These are phyloP conservation scores for Gila robusta DNA, from an alignment of 2,797 vertebrate species.

Conservation along the genomic window DNA sequence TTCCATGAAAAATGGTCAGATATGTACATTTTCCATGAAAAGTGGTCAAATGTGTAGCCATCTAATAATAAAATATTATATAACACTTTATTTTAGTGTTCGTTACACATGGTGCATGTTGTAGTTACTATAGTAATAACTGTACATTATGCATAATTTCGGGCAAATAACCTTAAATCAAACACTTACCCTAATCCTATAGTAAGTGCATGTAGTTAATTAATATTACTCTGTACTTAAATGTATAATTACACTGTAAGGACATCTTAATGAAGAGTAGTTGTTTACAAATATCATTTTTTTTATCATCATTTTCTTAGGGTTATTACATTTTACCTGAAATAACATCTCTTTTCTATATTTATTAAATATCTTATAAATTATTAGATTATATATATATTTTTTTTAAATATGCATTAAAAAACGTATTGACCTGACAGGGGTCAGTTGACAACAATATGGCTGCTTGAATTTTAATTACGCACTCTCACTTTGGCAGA, in stretches of 20 bases:
- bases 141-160: background rate
- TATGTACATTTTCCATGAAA: background rate
- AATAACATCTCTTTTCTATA: background rate
- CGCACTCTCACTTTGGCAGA: background rate
- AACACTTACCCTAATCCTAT: background rate
- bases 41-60: background rate
- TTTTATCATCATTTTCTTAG: background rate
- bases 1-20: background rate
- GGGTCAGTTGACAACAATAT: background rate
- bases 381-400: background rate
- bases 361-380: background rate
- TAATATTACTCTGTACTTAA: background rate
- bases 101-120: background rate
- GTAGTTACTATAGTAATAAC: background rate
- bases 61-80: background rate
- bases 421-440: background rate
- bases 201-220: background rate
- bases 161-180: background rate
- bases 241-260: background rate
- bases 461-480: background rate
- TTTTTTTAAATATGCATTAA: too few relatives aligned
- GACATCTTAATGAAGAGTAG: background rate
- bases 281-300: background rate
- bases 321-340: background rate
- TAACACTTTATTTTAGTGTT: background rate